Percentiles rank a stretch among this genome's conserved stretches.
These are phyloP conservation scores for Heliconius ismenius DNA, from an alignment of 2,888 invertebrate genomes.

Conservation along the genomic window DNA sequence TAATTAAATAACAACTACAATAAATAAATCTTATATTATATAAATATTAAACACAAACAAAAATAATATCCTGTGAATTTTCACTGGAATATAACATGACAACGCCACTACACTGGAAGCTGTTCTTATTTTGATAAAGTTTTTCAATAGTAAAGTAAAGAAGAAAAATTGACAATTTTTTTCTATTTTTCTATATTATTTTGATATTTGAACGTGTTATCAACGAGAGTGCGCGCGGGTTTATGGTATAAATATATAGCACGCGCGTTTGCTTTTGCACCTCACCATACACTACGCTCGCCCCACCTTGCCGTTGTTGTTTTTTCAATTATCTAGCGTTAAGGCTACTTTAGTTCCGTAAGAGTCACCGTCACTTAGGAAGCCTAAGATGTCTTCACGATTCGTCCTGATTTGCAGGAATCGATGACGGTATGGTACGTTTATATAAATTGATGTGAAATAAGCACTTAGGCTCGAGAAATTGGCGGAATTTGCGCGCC, in stretches of 20 bases:
- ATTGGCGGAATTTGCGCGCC: neutral
- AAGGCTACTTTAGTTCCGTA: constrained; percentile 51
- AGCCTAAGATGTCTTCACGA: constrained; percentile 35
- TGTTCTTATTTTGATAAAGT: constrained; percentile 59
- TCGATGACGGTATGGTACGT: neutral
- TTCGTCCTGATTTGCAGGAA: constrained; percentile 4
- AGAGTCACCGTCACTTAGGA: constrained; percentile 35
- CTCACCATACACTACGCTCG: constrained; percentile 50
- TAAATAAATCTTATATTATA: neutral
- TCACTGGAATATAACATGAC: constrained; percentile 65
- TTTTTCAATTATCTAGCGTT: constrained; percentile 63
- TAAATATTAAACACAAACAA: constrained; percentile 52
- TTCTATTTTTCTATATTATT: neutral
- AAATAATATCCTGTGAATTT: constrained; percentile 61
- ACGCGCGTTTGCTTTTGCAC: constrained; percentile 62
- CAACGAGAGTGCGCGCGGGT: constrained; percentile 54
- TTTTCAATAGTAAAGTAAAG: neutral
- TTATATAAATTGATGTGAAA: neutral
- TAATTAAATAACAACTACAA: constrained; percentile 40
- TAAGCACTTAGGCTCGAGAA: neutral
- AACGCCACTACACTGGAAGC: constrained; percentile 66
- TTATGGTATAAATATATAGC: constrained; percentile 49
- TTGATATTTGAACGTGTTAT: constrained; percentile 54
- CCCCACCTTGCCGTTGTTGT: constrained; percentile 65
- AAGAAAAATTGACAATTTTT: neutral